Evolutionary conservation across 2,113 vertebrate genomes (phyloP), one percentile per base, ranked within the genome.

Genomic region (Mus spicilegus): DNA sequence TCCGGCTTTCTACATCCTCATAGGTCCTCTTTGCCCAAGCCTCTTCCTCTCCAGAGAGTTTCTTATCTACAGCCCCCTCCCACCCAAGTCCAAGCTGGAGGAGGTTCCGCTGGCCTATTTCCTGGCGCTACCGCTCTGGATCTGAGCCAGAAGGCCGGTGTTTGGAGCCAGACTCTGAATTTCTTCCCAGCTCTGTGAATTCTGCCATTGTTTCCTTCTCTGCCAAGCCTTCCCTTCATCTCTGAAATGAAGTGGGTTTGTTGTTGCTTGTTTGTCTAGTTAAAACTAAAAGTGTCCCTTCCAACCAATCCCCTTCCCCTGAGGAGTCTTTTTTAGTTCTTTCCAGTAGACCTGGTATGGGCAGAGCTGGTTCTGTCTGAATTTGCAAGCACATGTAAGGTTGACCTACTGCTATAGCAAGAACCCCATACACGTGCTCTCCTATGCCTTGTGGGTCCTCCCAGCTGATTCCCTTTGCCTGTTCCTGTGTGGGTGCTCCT

Each of bases 21-120:
- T 72, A 42, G 89, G 61, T 93, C 93, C 77, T 92, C 93, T 78
- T 89, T 96, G 95, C 92, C 93, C 82, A 22, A 33, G 70, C 76
- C 42, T 82, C 91, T 98, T 96, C 96, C 97, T 94, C 93, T 95
- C 91, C 3, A 0, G 95, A 94, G 91, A 91, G 56, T 80, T 78
- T 24, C 87, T 96, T 94, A 96, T 96, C 94, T 95, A 91, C 51
- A 70, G 72, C 42, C 28, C 22, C 17, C 70, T 17, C n/a, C 72
- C 72, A 56, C 88, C 42, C 82, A 73, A 24, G 49, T 6, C 20
- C 86, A 46, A 77, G 65, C 49, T 0, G 61, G 22, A 76, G 86
- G 88, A 51, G 70, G 39, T 80, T 85, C n/a, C 0, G 39, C 88
- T 76, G n/a, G 89, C 77, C 9, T 4, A 33, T 26, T 95, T 98